Conservation (phyloP, 1,140 invertebrate species). For the Cotesia vestalis region DNA sequence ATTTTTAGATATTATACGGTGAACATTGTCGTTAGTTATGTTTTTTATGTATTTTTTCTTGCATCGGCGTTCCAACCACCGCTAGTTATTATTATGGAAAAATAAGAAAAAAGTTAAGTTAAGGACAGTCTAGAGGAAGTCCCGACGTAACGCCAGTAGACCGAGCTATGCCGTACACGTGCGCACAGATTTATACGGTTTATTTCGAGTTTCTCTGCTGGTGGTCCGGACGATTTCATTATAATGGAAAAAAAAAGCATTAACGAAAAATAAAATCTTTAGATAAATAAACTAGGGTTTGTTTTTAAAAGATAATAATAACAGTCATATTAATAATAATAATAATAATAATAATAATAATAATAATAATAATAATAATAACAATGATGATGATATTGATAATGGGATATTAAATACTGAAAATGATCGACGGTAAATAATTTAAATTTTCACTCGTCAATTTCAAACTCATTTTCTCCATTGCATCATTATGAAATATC, state of each 20-base stretch:
- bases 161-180: slow-evolving; percentile 25
- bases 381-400: background rate
- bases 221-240: slow-evolving; percentile 26
- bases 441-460: no score
- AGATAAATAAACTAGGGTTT: background rate
- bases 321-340: slow-evolving; percentile 8
- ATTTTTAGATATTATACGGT: background rate
- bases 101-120: background rate
- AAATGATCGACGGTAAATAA: no score
- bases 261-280: background rate
- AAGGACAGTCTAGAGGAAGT: slow-evolving; percentile 5
- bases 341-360: background rate
- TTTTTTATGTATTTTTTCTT: background rate
- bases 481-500: no score
- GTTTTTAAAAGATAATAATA: background rate
- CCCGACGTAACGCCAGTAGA: background rate
- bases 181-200: slow-evolving; percentile 32
- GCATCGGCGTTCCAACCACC: no score
- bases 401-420: no score
- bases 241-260: slow-evolving; percentile 9
- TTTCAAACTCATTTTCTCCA: no score
- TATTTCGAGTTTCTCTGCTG: slow-evolving; percentile 25
- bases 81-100: no score
- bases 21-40: background rate
- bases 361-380: slow-evolving; percentile 20